These are phyloP conservation scores for Volucella bombylans DNA, from an alignment of 2,888 invertebrate genomes.

Conservation along the genomic window DNA sequence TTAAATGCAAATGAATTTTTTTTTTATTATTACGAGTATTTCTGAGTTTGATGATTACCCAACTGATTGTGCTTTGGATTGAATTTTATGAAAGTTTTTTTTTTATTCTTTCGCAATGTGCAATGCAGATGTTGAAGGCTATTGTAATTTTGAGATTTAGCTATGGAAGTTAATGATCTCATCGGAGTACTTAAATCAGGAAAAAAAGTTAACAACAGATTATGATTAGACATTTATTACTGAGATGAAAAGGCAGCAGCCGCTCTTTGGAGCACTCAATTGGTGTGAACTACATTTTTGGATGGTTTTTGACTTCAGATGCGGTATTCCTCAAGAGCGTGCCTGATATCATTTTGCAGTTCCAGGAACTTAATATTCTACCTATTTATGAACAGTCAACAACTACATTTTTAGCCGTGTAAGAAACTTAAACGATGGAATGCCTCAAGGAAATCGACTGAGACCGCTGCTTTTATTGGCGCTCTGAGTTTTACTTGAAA, in stretches of 20 bases:
- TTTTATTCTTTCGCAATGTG: constrained; percentile 4
- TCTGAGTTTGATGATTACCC: constrained; percentile 42
- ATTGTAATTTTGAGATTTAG: background rate
- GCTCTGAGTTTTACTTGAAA: no score
- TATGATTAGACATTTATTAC: constrained; percentile 45
- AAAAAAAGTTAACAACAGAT: constrained; percentile 10
- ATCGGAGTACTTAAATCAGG: constrained; percentile 43
- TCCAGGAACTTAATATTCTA: no score
- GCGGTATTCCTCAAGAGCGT: no score
- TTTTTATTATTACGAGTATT: constrained; percentile 10
- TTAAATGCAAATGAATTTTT: constrained; percentile 64
- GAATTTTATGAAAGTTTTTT: background rate
- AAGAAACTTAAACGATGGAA: no score
- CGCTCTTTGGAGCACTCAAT: constrained; percentile 29
- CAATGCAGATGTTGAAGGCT: constrained; percentile 16
- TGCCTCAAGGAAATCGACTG: no score
- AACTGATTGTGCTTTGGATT: constrained; percentile 32
- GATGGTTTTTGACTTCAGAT: no score
- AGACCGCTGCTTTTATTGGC: no score
- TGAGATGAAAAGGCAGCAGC: constrained; percentile 36
- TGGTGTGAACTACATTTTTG: background rate
- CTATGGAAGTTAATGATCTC: constrained; percentile 55
- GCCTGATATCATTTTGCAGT: no score
- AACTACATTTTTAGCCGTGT: no score
- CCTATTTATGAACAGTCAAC: no score